phyloP scores from a whole-genome alignment of 92 coral and sea anemone species.

The Phenganax stokvisi region DNA sequence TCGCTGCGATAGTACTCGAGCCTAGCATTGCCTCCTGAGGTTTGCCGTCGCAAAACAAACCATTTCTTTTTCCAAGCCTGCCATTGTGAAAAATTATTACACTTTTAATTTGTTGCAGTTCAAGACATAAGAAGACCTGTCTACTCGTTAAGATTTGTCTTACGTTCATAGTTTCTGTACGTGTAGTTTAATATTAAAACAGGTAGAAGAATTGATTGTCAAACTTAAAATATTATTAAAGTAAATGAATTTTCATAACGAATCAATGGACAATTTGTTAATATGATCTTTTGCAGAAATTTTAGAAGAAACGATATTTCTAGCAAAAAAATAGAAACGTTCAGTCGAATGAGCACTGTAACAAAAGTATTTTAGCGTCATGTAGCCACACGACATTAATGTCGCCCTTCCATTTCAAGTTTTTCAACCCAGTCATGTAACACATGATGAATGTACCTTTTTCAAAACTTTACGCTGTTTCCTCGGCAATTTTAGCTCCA shows the following conservation, averaged over 20 bases:
- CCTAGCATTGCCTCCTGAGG: constrained; percentile 72
- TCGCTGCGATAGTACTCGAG: constrained; percentile 87
- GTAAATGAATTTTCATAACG: too few species aligned
- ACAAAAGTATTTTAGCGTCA: neutral
- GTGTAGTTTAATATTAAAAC: neutral
- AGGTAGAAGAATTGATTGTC: neutral
- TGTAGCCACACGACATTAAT: neutral
- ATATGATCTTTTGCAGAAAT: too few species aligned
- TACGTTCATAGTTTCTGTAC: too few species aligned
- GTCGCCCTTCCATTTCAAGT: neutral
- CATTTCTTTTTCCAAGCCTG: constrained; percentile 96
- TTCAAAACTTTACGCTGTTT: constrained; percentile 83
- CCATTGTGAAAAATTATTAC: neutral
- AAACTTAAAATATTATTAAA: too few species aligned
- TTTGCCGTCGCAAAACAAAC: constrained; percentile 85
- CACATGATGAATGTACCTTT: constrained; percentile 49
- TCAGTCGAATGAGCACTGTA: too few species aligned
- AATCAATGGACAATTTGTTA: too few species aligned
- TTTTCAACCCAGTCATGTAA: neutral
- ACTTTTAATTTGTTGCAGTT: neutral
- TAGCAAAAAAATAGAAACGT: too few species aligned
- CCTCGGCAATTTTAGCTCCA: constrained; percentile 95
- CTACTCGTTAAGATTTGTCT: too few species aligned
- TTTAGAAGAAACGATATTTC: too few species aligned
- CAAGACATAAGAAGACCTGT: too few species aligned